Conservation (phyloP, 2,113 vertebrate species). For the Centropus bengalensis region DNA sequence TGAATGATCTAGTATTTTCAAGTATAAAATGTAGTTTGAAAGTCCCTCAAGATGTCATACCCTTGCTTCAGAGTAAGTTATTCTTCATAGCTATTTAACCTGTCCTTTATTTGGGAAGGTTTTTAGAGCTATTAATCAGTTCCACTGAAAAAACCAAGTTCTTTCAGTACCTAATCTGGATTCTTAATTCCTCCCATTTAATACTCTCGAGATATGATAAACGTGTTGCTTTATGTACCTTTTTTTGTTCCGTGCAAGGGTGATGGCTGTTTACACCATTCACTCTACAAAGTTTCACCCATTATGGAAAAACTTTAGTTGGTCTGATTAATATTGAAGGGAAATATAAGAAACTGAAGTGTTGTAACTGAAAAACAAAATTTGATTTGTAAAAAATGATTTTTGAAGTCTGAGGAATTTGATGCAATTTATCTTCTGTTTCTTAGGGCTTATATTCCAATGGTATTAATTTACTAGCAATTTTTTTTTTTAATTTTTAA, state of each 20-base stretch:
- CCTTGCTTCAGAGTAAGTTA: neutral
- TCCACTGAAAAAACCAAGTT: neutral
- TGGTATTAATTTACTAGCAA: neutral
- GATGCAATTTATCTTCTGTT: neutral
- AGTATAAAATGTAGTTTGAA: neutral
- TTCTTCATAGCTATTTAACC: neutral
- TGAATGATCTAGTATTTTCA: neutral
- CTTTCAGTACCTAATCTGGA: neutral
- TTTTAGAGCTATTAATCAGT: neutral
- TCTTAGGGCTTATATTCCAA: neutral
- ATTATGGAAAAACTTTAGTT: too few relatives aligned
- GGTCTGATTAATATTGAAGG: too few relatives aligned
- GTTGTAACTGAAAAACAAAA: too few relatives aligned
- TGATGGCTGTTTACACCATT: too few relatives aligned
- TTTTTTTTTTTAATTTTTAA: neutral
- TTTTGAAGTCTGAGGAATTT: neutral
- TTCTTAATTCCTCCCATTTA: neutral
- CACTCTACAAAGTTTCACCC: too few relatives aligned
- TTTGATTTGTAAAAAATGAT: too few relatives aligned
- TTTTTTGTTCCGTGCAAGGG: neutral
- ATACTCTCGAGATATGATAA: neutral
- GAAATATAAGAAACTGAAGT: too few relatives aligned
- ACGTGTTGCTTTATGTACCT: neutral
- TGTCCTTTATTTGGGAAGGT: neutral
- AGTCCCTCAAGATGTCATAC: neutral